phyloP scores from a whole-genome alignment of 1,140 invertebrate genomes.

The Leucophenga varia region DNA sequence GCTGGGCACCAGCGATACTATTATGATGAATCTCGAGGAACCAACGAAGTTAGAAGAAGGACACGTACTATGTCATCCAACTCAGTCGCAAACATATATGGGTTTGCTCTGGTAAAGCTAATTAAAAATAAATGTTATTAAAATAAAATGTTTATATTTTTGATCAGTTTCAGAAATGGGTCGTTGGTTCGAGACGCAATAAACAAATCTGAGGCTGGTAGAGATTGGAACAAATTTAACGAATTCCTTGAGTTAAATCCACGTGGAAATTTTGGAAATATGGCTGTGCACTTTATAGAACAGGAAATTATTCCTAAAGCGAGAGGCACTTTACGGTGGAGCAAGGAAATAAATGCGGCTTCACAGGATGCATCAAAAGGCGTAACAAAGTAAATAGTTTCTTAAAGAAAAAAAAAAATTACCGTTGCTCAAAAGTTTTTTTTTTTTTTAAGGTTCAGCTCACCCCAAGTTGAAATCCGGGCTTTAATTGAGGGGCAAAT shows the following conservation, averaged over 20 bases:
- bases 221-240: constrained; percentile 84
- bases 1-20: constrained; percentile 89
- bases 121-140: neutral
- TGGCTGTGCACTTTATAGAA: constrained; percentile 83
- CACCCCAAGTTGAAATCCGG: constrained; percentile 79
- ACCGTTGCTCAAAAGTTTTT: neutral
- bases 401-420: neutral
- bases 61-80: constrained; percentile 85
- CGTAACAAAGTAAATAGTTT: constrained; percentile 38
- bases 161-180: constrained; percentile 87
- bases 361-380: constrained; percentile 37
- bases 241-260: constrained; percentile 80
- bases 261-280: constrained; percentile 89
- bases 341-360: constrained; percentile 17
- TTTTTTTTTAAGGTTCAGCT: constrained; percentile 28
- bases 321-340: constrained; percentile 46
- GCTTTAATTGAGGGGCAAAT: constrained; percentile 92
- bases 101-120: constrained; percentile 79
- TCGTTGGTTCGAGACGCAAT: constrained; percentile 86
- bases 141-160: neutral
- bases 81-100: constrained; percentile 77
- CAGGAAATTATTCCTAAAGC: constrained; percentile 78
- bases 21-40: constrained; percentile 77
- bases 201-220: constrained; percentile 71
- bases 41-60: constrained; percentile 72